Evolutionary conservation across 2,888 invertebrate species (phyloP).

Genomic region (Thymelicus acteon): DNA sequence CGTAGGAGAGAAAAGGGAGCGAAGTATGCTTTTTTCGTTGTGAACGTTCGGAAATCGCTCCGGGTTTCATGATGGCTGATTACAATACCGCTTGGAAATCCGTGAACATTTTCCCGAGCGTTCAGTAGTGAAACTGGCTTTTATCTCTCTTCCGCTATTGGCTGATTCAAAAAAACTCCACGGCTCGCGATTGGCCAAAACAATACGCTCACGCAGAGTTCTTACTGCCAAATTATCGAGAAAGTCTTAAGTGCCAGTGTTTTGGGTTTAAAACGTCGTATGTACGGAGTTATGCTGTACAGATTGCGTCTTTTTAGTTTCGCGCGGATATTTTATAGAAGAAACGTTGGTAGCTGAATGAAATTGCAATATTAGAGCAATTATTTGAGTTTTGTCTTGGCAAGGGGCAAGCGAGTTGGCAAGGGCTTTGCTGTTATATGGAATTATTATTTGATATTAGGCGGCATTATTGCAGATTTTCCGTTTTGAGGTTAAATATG

Average conservation of each 20-base stretch:
- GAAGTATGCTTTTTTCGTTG: slow-evolving; percentile 71
- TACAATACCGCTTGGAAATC: slow-evolving; percentile 78
- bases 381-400: slow-evolving; percentile 46
- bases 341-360: slow-evolving; percentile 47
- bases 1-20: slow-evolving; percentile 61
- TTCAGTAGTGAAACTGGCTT: slow-evolving; percentile 64
- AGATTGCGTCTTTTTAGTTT: slow-evolving; percentile 48
- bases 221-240: slow-evolving; percentile 66
- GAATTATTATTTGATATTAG: slow-evolving; percentile 32
- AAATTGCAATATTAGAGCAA: slow-evolving; percentile 71
- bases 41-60: slow-evolving; percentile 72
- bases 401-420: slow-evolving; percentile 29
- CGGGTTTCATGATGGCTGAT: slow-evolving; percentile 84
- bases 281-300: slow-evolving; percentile 39
- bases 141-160: slow-evolving; percentile 82
- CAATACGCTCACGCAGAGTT: slow-evolving; percentile 82
- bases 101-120: slow-evolving; percentile 62
- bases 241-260: slow-evolving; percentile 61
- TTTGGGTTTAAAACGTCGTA: slow-evolving; percentile 52
- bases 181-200: slow-evolving; percentile 82
- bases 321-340: slow-evolving; percentile 44
- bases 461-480: slow-evolving; percentile 28
- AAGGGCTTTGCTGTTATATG: slow-evolving; percentile 54
- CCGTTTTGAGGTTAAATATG: slow-evolving; percentile 31
- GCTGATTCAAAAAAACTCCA: slow-evolving; percentile 74